A percentile compares a stretch with the other conserved stretches of the same genome.
Evolutionary conservation across 2,113 vertebrate genomes (phyloP).

Genomic region (Hypomesus transpacificus): DNA sequence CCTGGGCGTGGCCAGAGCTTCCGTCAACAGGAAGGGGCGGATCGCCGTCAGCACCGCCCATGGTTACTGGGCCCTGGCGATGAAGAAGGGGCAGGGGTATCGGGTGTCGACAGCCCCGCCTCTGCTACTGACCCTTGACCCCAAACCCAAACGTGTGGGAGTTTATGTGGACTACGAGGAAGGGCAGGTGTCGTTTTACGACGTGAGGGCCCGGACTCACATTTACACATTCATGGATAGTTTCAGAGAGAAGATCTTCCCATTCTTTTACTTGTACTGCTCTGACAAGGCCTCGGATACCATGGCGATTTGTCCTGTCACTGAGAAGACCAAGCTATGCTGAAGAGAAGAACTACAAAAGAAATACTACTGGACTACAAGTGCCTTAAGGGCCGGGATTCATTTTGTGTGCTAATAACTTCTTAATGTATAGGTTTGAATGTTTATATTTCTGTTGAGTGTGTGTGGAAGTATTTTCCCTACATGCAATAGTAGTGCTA

Average conservation of each 20-base stretch:
- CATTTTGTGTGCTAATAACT: not conserved
- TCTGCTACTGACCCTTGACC: constrained; percentile 53
- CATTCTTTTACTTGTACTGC: constrained; percentile 82
- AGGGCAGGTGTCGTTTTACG: constrained; percentile 83
- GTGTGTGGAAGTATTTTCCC: not conserved
- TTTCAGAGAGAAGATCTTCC: constrained; percentile 78
- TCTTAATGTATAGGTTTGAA: not conserved
- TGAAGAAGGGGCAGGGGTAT: constrained; percentile 74
- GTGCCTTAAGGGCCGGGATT: not conserved
- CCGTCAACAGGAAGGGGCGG: constrained; percentile 72
- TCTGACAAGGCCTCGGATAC: constrained; percentile 75
- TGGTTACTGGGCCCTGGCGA: constrained; percentile 76
- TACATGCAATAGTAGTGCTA: not conserved
- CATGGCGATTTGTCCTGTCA: constrained; percentile 57
- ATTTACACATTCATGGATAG: constrained; percentile 80
- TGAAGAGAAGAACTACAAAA: constrained; percentile 24
- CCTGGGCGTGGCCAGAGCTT: constrained; percentile 66
- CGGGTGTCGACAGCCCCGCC: constrained; percentile 67
- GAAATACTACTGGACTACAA: not conserved
- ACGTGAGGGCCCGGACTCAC: constrained; percentile 65
- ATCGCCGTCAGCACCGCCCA: constrained; percentile 68
- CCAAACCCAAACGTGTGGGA: constrained; percentile 74
- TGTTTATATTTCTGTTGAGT: not conserved
- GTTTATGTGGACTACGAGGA: constrained; percentile 85
- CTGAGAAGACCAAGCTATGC: constrained; percentile 58